These are phyloP conservation scores for Eira barbara DNA, from an alignment of 2,113 vertebrate genomes.

Conservation along the genomic window DNA sequence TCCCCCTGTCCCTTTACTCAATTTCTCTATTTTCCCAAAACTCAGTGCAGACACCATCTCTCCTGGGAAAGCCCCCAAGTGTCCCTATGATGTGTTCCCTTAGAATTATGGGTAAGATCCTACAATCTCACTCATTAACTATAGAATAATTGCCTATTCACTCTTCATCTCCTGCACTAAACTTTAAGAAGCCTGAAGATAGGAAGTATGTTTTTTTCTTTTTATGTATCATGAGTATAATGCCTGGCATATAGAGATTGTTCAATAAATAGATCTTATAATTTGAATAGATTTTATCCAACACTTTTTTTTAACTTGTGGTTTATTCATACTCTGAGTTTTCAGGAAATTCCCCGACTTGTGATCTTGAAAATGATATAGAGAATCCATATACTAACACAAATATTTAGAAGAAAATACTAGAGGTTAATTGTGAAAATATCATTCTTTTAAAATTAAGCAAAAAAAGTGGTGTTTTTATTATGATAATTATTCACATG, in stretches of 20 bases:
- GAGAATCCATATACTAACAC: background rate
- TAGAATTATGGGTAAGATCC: background rate
- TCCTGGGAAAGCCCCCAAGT: background rate
- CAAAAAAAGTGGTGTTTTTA: background rate
- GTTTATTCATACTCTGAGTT: background rate
- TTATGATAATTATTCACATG: background rate
- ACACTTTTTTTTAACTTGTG: background rate
- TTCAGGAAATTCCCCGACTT: background rate
- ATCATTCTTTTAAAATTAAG: background rate
- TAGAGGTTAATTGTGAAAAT: conserved; percentile 30
- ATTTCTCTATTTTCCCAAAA: background rate
- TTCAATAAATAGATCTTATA: background rate
- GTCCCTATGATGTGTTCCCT: background rate
- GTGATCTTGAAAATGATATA: background rate
- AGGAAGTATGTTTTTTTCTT: background rate
- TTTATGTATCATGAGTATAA: background rate
- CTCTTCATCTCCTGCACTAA: background rate
- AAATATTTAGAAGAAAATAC: conserved; percentile 11
- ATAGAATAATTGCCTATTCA: background rate
- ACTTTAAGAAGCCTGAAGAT: background rate
- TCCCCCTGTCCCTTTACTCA: background rate
- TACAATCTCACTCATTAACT: background rate
- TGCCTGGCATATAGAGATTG: background rate
- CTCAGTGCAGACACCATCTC: background rate
- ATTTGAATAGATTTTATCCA: background rate